Evolutionary conservation across 2,797 vertebrate species (phyloP), one percentile per base, ranked within the genome.

Genomic region (Liasis olivaceus): DNA sequence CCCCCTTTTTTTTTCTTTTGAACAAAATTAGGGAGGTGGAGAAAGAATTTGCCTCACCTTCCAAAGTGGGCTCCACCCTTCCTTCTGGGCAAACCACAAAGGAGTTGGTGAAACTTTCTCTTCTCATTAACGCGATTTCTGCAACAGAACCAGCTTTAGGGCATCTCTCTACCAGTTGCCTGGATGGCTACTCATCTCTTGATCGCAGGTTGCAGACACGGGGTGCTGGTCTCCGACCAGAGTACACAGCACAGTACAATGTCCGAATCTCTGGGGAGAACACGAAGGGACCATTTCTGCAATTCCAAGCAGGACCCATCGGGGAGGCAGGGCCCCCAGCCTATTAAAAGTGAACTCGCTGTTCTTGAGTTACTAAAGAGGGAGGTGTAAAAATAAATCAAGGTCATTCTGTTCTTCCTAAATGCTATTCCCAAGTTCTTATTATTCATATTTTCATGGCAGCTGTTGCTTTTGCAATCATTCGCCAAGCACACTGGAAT

Each of bases 151-250:
- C 1, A 51, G 66, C 15, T 87, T 92, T 86, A 69, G 90, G 85
- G 86, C 89, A 24, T 51, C 84, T 88, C 54, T 1, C n/a, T 36
- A 9, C 5, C 13, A 36, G 36, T 5, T 22, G 0, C 28, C 2
- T 4, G 5, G 13, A 6, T 5, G 4, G 28, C 12, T 60, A 36
- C 2, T 85, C 69, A 2, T 36, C 87, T 58, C 64, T 87, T n/a
- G 64, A n/a, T 66, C 24, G 89, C 85, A 91, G 84, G 59, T 15
- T 24, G n/a, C 63, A 59, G 3, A 17, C 36, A 60, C 7, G 28
- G 89, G 4, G 89, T 91, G 84, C 84, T 91, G 31, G 17, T 95
- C 3, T 94, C 93, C 72, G 94, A 15, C 85, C 24, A 88, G 92
- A 15, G 58, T 86, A 85, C 89, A 69, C 1, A 87, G 66, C 28